Percentiles rank a stretch among this genome's conserved stretches.
Conservation (phyloP, 1,140 invertebrate genomes). For the Onthophagus taurus region DNA sequence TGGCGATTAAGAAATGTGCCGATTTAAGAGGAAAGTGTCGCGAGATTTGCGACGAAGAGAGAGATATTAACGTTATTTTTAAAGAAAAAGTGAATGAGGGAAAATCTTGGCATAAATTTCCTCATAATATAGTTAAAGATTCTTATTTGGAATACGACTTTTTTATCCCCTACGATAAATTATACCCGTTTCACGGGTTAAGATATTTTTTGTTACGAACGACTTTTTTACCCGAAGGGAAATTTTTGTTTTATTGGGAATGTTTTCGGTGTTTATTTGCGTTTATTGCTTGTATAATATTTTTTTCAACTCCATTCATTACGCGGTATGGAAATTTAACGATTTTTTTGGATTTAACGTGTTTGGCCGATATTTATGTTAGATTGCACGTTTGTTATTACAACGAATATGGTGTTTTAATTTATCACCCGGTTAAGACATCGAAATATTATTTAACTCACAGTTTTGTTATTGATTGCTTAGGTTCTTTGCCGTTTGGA, state of each 20-base stretch:
- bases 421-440: conserved; percentile 38
- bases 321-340: conserved; percentile 4
- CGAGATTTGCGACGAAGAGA: neutral
- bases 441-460: conserved; percentile 37
- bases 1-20: neutral
- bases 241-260: conserved; percentile 14
- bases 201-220: conserved; percentile 4
- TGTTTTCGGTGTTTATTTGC: conserved; percentile 7
- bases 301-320: conserved; percentile 2
- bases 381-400: conserved; percentile 37
- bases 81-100: neutral
- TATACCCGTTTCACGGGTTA: conserved; percentile 6
- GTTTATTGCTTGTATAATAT: conserved; percentile 4
- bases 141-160: conserved; percentile 11
- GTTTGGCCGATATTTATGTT: conserved; percentile 17
- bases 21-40: neutral
- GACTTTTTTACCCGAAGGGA: conserved; percentile 12
- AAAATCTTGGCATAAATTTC: conserved; percentile 5
- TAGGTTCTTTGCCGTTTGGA: conserved; percentile 16
- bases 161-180: conserved; percentile 7
- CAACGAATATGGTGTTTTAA: conserved; percentile 35
- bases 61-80: neutral
- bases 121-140: conserved; percentile 5
- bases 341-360: conserved; percentile 12
- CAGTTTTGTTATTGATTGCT: conserved; percentile 35